These are phyloP conservation scores for Choreutis nemorana DNA, from an alignment of 2,888 invertebrate genomes.

Conservation along the genomic window DNA sequence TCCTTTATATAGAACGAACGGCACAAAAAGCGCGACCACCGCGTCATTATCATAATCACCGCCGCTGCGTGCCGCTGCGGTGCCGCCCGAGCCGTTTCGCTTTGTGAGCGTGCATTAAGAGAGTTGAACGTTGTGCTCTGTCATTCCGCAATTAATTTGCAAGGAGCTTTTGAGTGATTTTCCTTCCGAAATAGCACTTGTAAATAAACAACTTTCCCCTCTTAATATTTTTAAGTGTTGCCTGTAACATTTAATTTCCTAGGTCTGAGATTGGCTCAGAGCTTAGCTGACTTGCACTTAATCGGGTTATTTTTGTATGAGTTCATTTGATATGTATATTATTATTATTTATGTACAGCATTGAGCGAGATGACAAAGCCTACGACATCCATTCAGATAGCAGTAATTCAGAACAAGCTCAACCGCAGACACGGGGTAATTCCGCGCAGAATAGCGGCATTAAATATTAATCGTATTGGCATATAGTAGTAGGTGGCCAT, in stretches of 20 bases:
- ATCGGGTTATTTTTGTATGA: neutral
- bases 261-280: no score
- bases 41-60: slow-evolving; percentile 65
- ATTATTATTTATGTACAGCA: neutral
- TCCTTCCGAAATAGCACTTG: slow-evolving; percentile 18
- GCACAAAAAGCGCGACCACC: slow-evolving; percentile 59
- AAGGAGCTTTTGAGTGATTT: slow-evolving; percentile 37
- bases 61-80: slow-evolving; percentile 29
- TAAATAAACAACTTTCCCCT: slow-evolving; percentile 4
- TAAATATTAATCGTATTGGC: slow-evolving; percentile 60
- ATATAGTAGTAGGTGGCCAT: slow-evolving; percentile 51
- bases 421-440: slow-evolving; percentile 50
- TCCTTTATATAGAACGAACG: slow-evolving; percentile 48
- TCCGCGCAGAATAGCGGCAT: slow-evolving; percentile 48
- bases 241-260: no score
- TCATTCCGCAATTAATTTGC: slow-evolving; percentile 61
- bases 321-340: neutral
- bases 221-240: no score
- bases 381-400: slow-evolving; percentile 38
- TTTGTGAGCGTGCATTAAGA: slow-evolving; percentile 62
- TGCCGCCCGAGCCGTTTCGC: slow-evolving; percentile 56
- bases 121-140: slow-evolving; percentile 53
- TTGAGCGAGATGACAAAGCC: slow-evolving; percentile 25
- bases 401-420: slow-evolving; percentile 52
- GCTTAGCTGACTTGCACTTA: no score